Evolutionary conservation across 2,888 invertebrate species (phyloP).

Genomic region (Drepanosiphum platanoidis): DNA sequence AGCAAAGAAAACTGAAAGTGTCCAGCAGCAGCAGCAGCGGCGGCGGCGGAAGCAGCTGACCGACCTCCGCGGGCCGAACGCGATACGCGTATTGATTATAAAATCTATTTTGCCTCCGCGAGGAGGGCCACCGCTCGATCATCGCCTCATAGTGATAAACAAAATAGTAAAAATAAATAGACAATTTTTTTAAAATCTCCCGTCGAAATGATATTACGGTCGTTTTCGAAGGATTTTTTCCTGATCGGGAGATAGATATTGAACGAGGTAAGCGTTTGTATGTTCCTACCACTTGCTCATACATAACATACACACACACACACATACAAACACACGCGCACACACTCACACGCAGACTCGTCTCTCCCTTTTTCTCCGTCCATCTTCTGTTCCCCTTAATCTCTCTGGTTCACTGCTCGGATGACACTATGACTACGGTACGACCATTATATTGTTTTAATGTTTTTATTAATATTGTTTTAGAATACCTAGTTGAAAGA

Average conservation of each 20-base stretch:
- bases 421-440: constrained; percentile 39
- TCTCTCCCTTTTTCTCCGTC: not conserved
- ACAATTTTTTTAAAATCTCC: too few species aligned
- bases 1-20: constrained; percentile 20
- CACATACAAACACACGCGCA: too few species aligned
- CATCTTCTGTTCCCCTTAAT: not conserved
- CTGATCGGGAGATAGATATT: constrained; percentile 15
- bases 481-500: too few species aligned
- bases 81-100: constrained; percentile 31
- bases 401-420: constrained; percentile 11
- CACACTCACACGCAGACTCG: not conserved
- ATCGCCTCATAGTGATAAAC: too few species aligned
- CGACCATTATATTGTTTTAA: too few species aligned
- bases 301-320: too few species aligned
- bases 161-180: not conserved
- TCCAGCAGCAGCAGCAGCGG: too few species aligned
- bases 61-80: not conserved
- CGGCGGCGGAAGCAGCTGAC: too few species aligned
- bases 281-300: constrained; percentile 3
- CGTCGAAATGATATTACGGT: not conserved
- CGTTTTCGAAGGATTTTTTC: constrained; percentile 1
- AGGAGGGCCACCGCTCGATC: not conserved
- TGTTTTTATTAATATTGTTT: too few species aligned
- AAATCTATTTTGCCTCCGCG: not conserved
- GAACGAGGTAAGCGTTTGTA: constrained; percentile 52